A percentile compares a stretch with the other conserved stretches of the same genome.
phyloP scores from a whole-genome alignment of 1,140 invertebrate genomes.

The Lerema accius region DNA sequence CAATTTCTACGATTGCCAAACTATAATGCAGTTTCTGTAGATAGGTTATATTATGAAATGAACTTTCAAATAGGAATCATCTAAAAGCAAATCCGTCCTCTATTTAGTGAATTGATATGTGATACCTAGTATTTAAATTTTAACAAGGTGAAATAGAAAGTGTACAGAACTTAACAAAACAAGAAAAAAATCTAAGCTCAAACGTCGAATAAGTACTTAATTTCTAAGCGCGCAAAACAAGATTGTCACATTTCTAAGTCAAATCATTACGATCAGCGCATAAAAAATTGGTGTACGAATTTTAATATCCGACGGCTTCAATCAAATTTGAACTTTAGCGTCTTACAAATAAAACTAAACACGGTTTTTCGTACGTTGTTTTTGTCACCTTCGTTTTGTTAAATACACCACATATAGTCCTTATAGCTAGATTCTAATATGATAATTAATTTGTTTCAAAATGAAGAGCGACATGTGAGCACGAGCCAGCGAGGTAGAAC shows the following conservation, averaged over 20 bases:
- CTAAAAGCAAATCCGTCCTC: no score
- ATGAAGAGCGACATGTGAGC: conserved; percentile 29
- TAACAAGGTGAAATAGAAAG: conserved; percentile 5
- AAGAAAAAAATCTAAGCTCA: conserved; percentile 5
- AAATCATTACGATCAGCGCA: conserved; percentile 17
- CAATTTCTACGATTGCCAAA: no score
- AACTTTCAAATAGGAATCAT: no score
- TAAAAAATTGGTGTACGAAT: conserved; percentile 6
- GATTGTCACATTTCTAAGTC: conserved; percentile 18
- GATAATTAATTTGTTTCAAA: conserved; percentile 33
- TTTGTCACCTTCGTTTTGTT: conserved; percentile 26
- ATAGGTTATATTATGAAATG: no score
- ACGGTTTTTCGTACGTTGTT: conserved; percentile 4
- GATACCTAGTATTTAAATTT: no score
- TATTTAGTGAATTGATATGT: no score
- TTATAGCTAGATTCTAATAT: conserved; percentile 15
- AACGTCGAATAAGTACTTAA: conserved; percentile 11
- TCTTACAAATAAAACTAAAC: not conserved
- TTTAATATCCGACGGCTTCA: not conserved
- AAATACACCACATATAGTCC: conserved; percentile 2
- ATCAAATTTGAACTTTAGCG: conserved; percentile 2
- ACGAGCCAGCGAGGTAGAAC: conserved; percentile 35
- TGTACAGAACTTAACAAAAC: conserved; percentile 9
- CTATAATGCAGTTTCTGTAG: no score
- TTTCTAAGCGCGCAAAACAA: conserved; percentile 11